Evolutionary conservation across 1,140 invertebrate genomes (phyloP).

Genomic region (Geopemphigus sp.): DNA sequence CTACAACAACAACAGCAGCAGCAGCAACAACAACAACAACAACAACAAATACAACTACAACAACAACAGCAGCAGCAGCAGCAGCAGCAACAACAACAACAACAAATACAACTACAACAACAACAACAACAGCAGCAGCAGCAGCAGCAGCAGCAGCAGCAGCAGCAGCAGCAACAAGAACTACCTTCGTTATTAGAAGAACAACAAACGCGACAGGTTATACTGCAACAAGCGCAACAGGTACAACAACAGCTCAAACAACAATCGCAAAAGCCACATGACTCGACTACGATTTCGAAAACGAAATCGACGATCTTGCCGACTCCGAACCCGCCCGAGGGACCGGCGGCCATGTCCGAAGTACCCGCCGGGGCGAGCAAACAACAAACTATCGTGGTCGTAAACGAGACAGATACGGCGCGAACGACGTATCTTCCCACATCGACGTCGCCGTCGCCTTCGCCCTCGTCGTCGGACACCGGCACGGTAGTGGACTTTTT

Average conservation of each 20-base stretch:
- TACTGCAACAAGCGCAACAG: background rate
- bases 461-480: background rate
- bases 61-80: background rate
- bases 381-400: background rate
- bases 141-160: background rate
- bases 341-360: background rate
- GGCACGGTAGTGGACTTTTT: constrained; percentile 72
- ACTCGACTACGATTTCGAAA: background rate
- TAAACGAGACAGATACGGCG: no score
- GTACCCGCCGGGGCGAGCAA: background rate
- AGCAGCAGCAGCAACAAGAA: background rate
- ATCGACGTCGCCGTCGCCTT: background rate
- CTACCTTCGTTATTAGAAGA: background rate
- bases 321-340: background rate
- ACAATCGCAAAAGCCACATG: background rate
- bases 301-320: constrained; percentile 2
- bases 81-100: background rate
- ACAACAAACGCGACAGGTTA: background rate
- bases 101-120: background rate
- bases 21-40: background rate
- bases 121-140: background rate
- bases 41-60: constrained; percentile 12
- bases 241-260: constrained; percentile 22
- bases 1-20: constrained; percentile 50
- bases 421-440: background rate